phyloP scores from a whole-genome alignment of 2,888 invertebrate species.

The Noctua fimbriata region DNA sequence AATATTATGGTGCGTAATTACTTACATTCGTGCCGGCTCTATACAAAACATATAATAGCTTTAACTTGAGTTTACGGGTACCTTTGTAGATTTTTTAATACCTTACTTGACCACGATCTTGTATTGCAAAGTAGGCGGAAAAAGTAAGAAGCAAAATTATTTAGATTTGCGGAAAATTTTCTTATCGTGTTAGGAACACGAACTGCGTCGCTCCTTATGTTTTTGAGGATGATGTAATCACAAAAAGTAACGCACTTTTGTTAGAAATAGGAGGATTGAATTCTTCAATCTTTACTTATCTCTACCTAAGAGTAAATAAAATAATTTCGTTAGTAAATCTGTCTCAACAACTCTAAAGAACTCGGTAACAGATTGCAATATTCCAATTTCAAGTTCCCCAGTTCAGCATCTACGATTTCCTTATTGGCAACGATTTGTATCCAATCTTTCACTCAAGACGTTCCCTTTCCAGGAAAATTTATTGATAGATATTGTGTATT shows the following conservation, averaged over 20 bases:
- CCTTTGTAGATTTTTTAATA: constrained; percentile 13
- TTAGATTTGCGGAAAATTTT: constrained; percentile 42
- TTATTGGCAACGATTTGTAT: constrained; percentile 63
- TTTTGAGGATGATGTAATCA: constrained; percentile 44
- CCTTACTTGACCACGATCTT: constrained; percentile 38
- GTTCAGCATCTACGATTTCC: constrained; percentile 42
- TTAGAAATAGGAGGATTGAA: constrained; percentile 1
- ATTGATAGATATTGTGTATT: constrained; percentile 74
- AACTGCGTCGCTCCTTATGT: constrained; percentile 14
- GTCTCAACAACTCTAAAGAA: constrained; percentile 11
- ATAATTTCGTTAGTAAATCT: background rate
- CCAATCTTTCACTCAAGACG: constrained; percentile 52
- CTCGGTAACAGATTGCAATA: constrained; percentile 26
- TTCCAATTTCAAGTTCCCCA: constrained; percentile 36
- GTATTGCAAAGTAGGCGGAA: constrained; percentile 29
- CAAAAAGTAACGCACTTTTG: constrained; percentile 17
- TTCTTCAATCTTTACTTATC: background rate
- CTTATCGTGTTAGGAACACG: constrained; percentile 29
- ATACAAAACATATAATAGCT: constrained; percentile 46
- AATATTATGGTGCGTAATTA: constrained; percentile 70
- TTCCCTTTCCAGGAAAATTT: constrained; percentile 48
- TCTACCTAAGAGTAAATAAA: constrained; percentile 6
- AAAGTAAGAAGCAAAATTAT: constrained; percentile 12
- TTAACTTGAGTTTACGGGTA: constrained; percentile 14
- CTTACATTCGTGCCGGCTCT: constrained; percentile 54